These are phyloP conservation scores for Trissonchulus sp. DNA, from an alignment of 2,888 invertebrate genomes.

Conservation along the genomic window DNA sequence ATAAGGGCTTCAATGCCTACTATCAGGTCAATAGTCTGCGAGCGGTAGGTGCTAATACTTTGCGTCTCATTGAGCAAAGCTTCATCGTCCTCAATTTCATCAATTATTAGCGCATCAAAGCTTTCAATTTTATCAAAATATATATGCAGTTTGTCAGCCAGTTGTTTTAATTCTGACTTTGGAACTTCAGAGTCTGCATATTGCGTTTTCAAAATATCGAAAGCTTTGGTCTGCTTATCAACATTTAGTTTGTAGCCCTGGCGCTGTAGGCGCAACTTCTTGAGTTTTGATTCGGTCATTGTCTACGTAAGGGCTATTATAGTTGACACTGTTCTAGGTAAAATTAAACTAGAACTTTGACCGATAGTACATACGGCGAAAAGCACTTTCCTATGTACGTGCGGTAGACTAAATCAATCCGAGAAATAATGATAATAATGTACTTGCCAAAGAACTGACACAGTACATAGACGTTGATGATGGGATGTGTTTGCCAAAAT, in stretches of 20 bases:
- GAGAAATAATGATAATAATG: too few species aligned
- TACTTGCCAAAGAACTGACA: too few species aligned
- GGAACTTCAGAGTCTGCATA: not conserved
- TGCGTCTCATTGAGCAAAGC: not conserved
- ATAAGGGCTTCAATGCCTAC: not conserved
- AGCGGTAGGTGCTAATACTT: not conserved
- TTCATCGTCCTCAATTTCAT: constrained; percentile 16
- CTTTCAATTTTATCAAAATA: constrained; percentile 23
- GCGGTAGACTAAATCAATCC: too few species aligned
- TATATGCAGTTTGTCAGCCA: constrained; percentile 3
- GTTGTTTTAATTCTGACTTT: not conserved
- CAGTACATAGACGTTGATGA: too few species aligned
- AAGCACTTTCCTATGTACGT: too few species aligned
- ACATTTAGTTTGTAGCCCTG: constrained; percentile 18
- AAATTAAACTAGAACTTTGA: too few species aligned
- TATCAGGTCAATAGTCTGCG: not conserved
- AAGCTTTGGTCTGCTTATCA: not conserved
- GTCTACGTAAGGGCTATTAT: too few species aligned
- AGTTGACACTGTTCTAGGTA: too few species aligned
- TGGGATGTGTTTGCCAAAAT: too few species aligned
- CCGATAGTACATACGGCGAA: too few species aligned
- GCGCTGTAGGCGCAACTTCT: constrained; percentile 3
- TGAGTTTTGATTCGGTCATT: too few species aligned
- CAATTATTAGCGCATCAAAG: constrained; percentile 2
- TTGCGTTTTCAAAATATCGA: constrained; percentile 5